Conservation (phyloP, 2,113 vertebrate genomes). For the Heloderma charlesbogerti region DNA sequence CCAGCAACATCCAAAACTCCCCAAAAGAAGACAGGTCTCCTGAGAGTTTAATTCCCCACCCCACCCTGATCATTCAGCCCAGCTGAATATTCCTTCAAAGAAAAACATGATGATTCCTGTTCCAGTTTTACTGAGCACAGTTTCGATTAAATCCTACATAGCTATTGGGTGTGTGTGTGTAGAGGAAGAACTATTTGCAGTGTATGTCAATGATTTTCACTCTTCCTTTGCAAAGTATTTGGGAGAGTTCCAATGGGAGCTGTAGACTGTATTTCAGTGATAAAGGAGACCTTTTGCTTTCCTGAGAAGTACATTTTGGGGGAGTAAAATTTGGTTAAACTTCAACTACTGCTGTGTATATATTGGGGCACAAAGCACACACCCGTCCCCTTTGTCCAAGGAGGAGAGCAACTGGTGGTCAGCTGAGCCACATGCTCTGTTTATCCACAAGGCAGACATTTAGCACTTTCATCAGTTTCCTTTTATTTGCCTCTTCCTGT, state of each 20-base stretch:
- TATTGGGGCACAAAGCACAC: background rate
- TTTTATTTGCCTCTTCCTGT: constrained; percentile 62
- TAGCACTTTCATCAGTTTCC: constrained; percentile 59
- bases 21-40: background rate
- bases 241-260: background rate
- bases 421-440: constrained; percentile 22
- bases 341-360: background rate
- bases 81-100: background rate
- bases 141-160: background rate
- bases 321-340: background rate
- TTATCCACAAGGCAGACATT: constrained; percentile 53
- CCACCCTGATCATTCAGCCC: background rate
- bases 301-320: background rate
- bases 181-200: background rate
- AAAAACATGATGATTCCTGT: background rate
- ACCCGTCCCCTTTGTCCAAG: background rate
- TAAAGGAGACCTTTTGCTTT: background rate
- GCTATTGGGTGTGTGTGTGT: too few species aligned
- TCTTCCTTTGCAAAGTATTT: constrained; percentile 9
- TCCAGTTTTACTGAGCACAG: background rate
- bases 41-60: background rate
- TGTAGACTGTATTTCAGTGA: background rate
- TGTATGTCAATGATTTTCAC: background rate
- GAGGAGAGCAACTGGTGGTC: constrained; percentile 40
- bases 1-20: too few species aligned